Base-by-base conservation (phyloP, 2,888 invertebrate genomes). In the Helleia helle region DNA sequence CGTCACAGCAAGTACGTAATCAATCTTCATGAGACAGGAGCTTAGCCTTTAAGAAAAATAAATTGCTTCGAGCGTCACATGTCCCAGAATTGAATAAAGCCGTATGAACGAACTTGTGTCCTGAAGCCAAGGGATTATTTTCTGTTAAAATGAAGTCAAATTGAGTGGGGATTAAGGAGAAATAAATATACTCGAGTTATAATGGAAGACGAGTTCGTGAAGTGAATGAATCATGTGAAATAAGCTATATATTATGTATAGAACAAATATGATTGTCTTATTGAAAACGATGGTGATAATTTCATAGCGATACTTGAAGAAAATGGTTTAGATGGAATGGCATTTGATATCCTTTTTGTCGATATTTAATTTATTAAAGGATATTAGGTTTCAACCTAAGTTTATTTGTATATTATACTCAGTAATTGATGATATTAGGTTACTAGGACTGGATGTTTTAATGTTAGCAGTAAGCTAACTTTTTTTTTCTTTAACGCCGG, bases 31-130 rank as follows among this genome's bases (percentile, higher is more conserved):
- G 67, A 71, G 66, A 55, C 62, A 50, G 55, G 49, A 40, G 55
- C 48, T 51, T 56, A 58, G 67, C 69, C 71, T 67, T 75, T 67
- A 65, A 69, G 72, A 74, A 73, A 75, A 75, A 76, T 76, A 75
- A 75, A 76, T 76, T 70, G 68, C 68, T 64, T 29, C 38, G 34
- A 41, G 26, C 38, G 17, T 28, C 28, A 40, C 30, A 31, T 40
- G 24, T 39, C 34, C 22, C 34, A 30, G 15, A 11, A 40, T 31
- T 30, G 30, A 39, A 40, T 11, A 39, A 39, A 30, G 22, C 24
- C 15, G 17, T 28, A 38, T 17, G 37, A 24, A 28, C 11, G 38
- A 29, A 38, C 22, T 17, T 30, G 22, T 8, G 12, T 7, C 3
- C 5, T 8, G 24, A 12, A 24, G 24, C 8, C 24, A 12, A 17